Base-by-base conservation (phyloP, 2,888 invertebrate genomes). In the Pteria penguin region DNA sequence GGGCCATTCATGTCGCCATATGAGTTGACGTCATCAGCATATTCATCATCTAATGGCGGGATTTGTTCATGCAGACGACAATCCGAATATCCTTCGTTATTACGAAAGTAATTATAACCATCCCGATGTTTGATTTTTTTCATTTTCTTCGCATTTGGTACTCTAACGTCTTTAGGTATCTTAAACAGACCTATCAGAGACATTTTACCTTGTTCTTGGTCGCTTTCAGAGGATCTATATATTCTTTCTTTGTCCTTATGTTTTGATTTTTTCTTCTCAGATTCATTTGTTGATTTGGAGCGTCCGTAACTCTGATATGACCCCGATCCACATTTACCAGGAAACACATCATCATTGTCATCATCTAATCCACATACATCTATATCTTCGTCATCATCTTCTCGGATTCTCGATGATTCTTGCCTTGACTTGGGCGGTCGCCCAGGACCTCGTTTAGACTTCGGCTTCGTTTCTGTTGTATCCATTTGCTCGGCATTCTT, bases 381-480 rank as follows among this genome's bases (percentile, higher is more conserved):
- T 62, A 79, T 73, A 71, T 78, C 79, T 29, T 79, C 65, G 29
- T 76, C 75, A 24, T 68, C 76, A 4, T 71, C 75, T 29, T 70
- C 68, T 61, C 76, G 73, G 4, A 74, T 73, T 26, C 66, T 62
- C n/a, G n/a, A n/a, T n/a, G 60, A 18, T 5, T 74, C 74, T 8
- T 61, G 58, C 27, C 72, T 72, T 11, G 36, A 36, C 65, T 86
- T 86, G 2, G 84, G 83, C 0, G 86, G 86, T 33, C 86, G 75
- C 1, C 86, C 86, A 4, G 86, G 86, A 18, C 84, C 84, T 29
- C 86, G 77, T 72, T 86, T 86, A 18, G 72, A 61, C 36, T 78
- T 81, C 8, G 70, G 54, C 8, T 80, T 79, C 4, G 75, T 73
- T 8, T 62, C 67, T 2, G 55, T 61, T 2, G 72, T 69, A 22